These are phyloP conservation scores for Chloromyia formosa DNA, from an alignment of 2,888 invertebrate genomes.

Conservation along the genomic window DNA sequence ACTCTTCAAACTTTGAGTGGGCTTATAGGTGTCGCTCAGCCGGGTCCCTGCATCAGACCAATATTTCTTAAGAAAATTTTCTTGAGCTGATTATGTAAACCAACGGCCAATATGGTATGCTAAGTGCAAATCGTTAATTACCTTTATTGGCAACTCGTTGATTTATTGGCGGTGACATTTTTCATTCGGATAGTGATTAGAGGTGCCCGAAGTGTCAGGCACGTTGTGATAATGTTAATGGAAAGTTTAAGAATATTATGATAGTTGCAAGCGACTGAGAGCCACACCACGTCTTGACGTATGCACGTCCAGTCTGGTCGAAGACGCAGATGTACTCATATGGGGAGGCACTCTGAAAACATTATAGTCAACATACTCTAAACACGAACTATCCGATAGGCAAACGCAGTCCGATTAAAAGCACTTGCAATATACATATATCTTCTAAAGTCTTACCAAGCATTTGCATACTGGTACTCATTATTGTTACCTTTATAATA, in stretches of 20 bases:
- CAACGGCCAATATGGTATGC: constrained; percentile 33
- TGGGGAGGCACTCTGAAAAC: too few species aligned
- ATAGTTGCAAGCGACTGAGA: constrained; percentile 5
- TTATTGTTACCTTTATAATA: constrained; percentile 33
- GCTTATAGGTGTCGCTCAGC: too few species aligned
- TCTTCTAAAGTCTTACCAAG: constrained; percentile 24
- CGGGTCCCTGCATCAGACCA: too few species aligned
- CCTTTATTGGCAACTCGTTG: constrained; percentile 42
- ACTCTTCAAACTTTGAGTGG: too few species aligned
- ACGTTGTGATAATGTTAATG: constrained; percentile 38
- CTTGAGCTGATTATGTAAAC: constrained; percentile 39
- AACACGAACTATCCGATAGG: constrained; percentile 8
- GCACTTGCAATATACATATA: constrained; percentile 23
- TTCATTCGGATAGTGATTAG: constrained; percentile 42
- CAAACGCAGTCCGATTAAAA: constrained; percentile 34
- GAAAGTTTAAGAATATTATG: constrained; percentile 44
- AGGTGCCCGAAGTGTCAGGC: constrained; percentile 41
- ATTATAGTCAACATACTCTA: not conserved
- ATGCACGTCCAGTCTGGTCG: not conserved
- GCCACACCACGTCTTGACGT: constrained; percentile 3
- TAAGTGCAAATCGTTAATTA: constrained; percentile 42
- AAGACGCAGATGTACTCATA: not conserved
- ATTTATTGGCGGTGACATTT: constrained; percentile 43
- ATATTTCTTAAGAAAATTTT: too few species aligned
- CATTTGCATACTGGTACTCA: constrained; percentile 39